Evolutionary conservation across 1,140 invertebrate species (phyloP), one percentile per base, ranked within the genome.

Genomic region (Popillia japonica): DNA sequence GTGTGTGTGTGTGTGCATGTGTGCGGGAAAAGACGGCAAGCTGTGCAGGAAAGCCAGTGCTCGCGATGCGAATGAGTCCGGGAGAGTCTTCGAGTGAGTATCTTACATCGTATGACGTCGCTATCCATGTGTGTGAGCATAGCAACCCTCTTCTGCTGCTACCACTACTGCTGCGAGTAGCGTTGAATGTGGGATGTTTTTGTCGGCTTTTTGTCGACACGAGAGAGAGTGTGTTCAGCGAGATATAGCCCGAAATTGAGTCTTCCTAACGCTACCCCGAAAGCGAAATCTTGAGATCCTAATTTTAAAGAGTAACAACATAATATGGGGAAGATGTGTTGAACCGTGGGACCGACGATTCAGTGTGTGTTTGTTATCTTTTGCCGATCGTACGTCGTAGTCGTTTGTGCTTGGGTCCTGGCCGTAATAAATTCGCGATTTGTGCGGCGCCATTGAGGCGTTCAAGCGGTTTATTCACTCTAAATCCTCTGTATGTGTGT

Each of bases 281-380:
- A 68, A 68, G 61, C 61, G 20, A 68, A 68, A 68, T 27, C 61
- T 68, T 22, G 20, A 68, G 61, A 68, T 68, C 61, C 61, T 68
- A 68, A 68, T 68, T 68, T 68, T 68, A 68, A 68, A 68, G 61
- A 68, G 61, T 68, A 68, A 68, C 61, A 68, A 68, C 61, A 68
- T 68, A 68, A 68, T 68, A 68, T 68, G 27, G 61, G 61, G 27
- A 55, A 55, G 48, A 55, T 55, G 48, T 68, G 61, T 68, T 68
- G 23, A 68, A 68, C 22, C 61, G 61, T 68, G 11, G 20, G 27
- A 68, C 61, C 22, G 22, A 22, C 61, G 61, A 23, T 27, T 23
- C 61, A 11, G 22, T 17, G 17, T 17, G 61, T 9, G 27, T 68
- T 1, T 68, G 61, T 68, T 68, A 68, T 68, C 61, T 68, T 68